Conservation (phyloP, 2,113 vertebrate species). For the Thalassarche chlororhynchos region DNA sequence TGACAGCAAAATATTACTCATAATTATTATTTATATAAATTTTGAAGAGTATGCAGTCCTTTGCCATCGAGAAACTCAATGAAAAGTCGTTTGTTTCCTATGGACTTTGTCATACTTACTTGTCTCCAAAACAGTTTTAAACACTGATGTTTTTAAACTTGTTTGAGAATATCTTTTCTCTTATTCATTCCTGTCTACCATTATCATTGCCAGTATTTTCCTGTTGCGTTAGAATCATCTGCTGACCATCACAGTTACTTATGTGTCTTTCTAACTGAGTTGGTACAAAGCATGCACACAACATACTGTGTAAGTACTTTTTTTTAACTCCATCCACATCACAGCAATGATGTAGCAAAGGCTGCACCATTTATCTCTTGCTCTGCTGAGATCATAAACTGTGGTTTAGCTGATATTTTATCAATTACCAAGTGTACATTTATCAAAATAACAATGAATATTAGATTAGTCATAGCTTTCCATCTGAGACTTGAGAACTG, state of each 20-base stretch:
- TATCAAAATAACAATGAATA: constrained; percentile 47
- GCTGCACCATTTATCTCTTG: background rate
- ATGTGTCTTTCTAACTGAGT: background rate
- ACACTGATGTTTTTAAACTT: background rate
- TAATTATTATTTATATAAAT: background rate
- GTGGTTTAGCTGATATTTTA: constrained; percentile 1
- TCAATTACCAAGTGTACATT: constrained; percentile 26
- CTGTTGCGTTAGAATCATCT: background rate
- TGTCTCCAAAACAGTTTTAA: background rate
- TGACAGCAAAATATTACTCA: background rate
- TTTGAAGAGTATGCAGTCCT: background rate
- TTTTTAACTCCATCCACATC: background rate
- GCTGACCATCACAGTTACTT: background rate
- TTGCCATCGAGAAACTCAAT: background rate
- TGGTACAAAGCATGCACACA: background rate
- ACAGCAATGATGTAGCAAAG: background rate
- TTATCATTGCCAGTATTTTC: background rate
- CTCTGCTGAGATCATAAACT: background rate
- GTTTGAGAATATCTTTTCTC: background rate
- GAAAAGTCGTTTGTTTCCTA: background rate
- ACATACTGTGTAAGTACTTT: background rate
- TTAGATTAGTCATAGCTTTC: constrained; percentile 16
- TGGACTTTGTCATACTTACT: background rate
- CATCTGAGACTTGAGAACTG: background rate
- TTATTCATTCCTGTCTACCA: background rate